Evolutionary conservation across 2,113 vertebrate genomes (phyloP).

Genomic region (Bubo blakistoni): DNA sequence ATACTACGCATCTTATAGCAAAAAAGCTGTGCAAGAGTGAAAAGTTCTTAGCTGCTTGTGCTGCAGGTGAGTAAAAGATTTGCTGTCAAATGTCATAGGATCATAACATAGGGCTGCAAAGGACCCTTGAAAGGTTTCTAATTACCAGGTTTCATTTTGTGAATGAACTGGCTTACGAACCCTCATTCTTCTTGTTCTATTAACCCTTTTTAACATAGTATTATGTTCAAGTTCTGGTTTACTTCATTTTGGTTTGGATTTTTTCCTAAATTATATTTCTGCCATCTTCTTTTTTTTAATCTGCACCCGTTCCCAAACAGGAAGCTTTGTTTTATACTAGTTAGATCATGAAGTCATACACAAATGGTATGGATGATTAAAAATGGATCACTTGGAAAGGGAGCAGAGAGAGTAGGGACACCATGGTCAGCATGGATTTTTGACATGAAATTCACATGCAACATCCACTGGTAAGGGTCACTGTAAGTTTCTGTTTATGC

Average conservation of each 20-base stretch:
- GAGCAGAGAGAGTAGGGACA: background rate
- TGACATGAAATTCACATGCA: background rate
- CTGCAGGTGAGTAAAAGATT: conserved; percentile 82
- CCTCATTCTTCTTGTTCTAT: background rate
- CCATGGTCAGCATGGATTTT: background rate
- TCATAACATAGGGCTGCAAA: background rate
- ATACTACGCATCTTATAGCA: conserved; percentile 85
- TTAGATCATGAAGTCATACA: background rate
- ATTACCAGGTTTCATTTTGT: background rate
- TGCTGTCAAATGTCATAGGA: background rate
- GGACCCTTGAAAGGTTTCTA: background rate
- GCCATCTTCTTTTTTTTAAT: background rate
- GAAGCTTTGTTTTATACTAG: background rate
- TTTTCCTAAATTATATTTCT: background rate
- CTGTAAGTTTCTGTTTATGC: background rate
- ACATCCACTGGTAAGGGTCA: background rate
- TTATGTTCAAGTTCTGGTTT: background rate
- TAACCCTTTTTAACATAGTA: background rate
- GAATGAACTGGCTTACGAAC: background rate
- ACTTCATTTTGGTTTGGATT: background rate
- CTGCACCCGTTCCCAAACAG: background rate
- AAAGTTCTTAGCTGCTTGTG: conserved; percentile 92
- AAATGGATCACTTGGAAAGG: background rate
- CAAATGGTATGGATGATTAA: background rate
- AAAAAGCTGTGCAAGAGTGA: conserved; percentile 84